Conservation (phyloP, 2,113 vertebrate genomes). For the Serilophus lunatus region DNA sequence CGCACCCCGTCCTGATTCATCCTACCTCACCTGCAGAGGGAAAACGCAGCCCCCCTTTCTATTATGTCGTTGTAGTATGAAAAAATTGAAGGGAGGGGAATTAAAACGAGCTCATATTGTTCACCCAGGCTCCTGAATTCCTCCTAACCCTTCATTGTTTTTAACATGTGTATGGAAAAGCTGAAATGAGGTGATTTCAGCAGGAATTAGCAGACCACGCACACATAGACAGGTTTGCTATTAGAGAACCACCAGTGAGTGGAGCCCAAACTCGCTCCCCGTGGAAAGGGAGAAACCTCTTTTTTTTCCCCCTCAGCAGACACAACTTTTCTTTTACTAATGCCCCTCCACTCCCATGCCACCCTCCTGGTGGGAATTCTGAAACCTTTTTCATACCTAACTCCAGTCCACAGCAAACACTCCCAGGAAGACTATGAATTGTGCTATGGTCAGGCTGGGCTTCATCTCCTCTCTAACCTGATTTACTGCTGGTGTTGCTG, state of each 20-base stretch:
- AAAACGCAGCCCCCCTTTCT: background rate
- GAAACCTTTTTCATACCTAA: background rate
- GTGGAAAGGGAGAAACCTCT: background rate
- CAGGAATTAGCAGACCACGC: background rate
- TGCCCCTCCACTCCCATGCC: background rate
- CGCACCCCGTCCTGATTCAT: background rate
- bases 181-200: background rate
- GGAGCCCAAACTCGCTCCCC: background rate
- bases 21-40: background rate
- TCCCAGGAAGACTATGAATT: too few species aligned
- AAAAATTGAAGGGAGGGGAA: background rate
- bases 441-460: background rate
- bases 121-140: background rate
- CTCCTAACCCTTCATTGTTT: background rate
- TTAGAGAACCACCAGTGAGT: background rate
- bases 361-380: background rate
- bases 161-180: background rate
- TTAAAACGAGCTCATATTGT: background rate
- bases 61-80: background rate
- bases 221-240: background rate
- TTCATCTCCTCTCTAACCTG: too few species aligned
- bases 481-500: too few species aligned
- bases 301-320: background rate
- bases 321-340: background rate
- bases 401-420: background rate